Base-by-base conservation (phyloP, 2,113 vertebrate species). In the Chloropsis cyanopogon region DNA sequence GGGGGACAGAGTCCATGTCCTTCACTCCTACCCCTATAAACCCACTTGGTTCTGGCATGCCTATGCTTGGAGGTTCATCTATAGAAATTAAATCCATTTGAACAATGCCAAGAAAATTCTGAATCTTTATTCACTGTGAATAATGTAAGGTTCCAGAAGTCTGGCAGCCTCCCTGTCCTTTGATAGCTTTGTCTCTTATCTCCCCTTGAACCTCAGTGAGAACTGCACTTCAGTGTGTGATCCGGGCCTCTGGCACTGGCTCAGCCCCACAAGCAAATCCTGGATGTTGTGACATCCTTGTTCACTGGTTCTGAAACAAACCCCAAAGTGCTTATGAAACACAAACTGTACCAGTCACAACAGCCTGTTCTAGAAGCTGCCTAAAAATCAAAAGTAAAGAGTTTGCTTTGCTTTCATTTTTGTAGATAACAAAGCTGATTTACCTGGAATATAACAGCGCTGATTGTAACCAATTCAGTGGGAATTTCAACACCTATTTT, bases 391-490 rank as follows among this genome's bases (percentile, higher is more conserved):
- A 13, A 50, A 57, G 9, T 61, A 25, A 64, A 23, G 12, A 5
- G 31, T 75, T 66, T 85, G 85, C 7, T 91, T 84, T 94, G 61
- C 56, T 93, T 89, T 84, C 20, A 4, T 86, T 56, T 52, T 61
- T 24, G 23, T 60, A 54, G 72, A 14, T 79, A 85, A 79, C 49
- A 76, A 59, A 90, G 53, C 20, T 82, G 65, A 65, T 93, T 76
- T 60, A 68, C 70, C 53, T 90, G 75, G 44, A 79, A 87, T 10
- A 1, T 46, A 59, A 59, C 5, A 77, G 60, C 66, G 44, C 33
- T 47, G 53, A 21, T 4, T 63, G 28, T 23, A 61, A 86, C 63
- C 42, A 41, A 61, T 59, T 64, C 61, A 33, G 35, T 47, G 79
- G 64, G 12, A 86, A 31, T 83, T 79, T 87, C 79, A 85, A 84